Evolutionary conservation across 2,888 invertebrate genomes (phyloP), one percentile per base, ranked within the genome.

Genomic region (Bugula neritina): DNA sequence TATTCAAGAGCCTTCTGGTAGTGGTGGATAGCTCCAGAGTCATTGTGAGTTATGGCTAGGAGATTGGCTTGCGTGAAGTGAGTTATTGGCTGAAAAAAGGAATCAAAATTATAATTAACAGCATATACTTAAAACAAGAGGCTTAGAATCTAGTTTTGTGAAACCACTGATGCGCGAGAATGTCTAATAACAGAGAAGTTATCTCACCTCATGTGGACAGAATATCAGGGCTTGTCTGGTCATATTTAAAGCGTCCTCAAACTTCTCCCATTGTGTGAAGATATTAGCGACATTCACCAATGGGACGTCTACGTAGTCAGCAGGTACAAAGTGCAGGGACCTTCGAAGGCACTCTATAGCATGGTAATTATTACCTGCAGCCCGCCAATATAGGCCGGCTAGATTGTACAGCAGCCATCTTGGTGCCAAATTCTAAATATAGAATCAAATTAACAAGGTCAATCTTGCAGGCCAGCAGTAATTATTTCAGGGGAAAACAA

Each of bases 351-450:
- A 92, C 77, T 89, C 89, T 5, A 91, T 82, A 0, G 90, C 90
- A 79, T 90, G 89, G 69, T 86, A 86, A 43, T 88, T 87, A 79
- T 90, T 90, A 3, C 89, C 89, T 1, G 89, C 87, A 0, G 90
- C 88, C 10, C 92, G 87, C 92, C 92, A 92, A 82, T 92, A 91
- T 25, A 92, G 83, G 0, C 90, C 90, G 0, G 92, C 90, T 55
- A 92, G 80, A 17, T 90, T 90, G 77, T 89, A 88, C 27, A 91
- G 81, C 5, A 91, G 84, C 92, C 92, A 92, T 74, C 87, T 87
- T 0, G 91, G 90, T 0, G 90, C 90, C 71, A 89, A 84, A 83
- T 88, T 88, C 91, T 92, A 83, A 1, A 75, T n/a, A n/a, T n/a
- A n/a, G n/a, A n/a, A n/a, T n/a, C n/a, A n/a, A n/a, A n/a, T n/a